These are phyloP conservation scores for Solea senegalensis DNA, from an alignment of 2,113 vertebrate species.

Conservation along the genomic window DNA sequence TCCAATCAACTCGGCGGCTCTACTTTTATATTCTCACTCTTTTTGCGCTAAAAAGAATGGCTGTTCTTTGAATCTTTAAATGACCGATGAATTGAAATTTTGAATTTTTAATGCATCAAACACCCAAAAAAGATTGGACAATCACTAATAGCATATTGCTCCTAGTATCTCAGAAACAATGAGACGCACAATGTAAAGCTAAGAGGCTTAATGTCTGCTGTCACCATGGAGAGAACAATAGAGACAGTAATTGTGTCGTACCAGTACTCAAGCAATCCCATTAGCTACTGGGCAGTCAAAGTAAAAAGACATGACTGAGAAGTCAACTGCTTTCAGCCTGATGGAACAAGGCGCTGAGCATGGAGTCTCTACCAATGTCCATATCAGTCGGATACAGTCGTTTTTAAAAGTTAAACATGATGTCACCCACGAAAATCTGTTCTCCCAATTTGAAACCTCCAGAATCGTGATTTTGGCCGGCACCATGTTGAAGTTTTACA, in stretches of 20 bases:
- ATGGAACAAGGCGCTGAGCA: constrained; percentile 33
- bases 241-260: constrained; percentile 73
- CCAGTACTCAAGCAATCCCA: constrained; percentile 66
- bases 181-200: constrained; percentile 18
- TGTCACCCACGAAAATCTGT: too few species aligned
- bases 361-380: too few species aligned
- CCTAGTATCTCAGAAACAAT: background rate
- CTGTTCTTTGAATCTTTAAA: constrained; percentile 12
- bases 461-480: too few species aligned
- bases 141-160: background rate
- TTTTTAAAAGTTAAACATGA: too few species aligned
- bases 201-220: constrained; percentile 47
- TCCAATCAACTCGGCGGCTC: constrained; percentile 9
- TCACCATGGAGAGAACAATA: constrained; percentile 61
- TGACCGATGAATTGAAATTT: background rate
- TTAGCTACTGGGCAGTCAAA: constrained; percentile 71
- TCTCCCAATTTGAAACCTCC: too few species aligned
- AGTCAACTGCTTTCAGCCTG: constrained; percentile 57
- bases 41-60: background rate
- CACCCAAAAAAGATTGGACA: background rate
- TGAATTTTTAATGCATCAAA: constrained; percentile 23
- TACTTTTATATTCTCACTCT: constrained; percentile 16
- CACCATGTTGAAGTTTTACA: too few species aligned
- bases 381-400: too few species aligned
- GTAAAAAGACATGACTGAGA: constrained; percentile 68